Evolutionary conservation across 2,113 vertebrate genomes (phyloP).

Genomic region (Cisticola juncidis): DNA sequence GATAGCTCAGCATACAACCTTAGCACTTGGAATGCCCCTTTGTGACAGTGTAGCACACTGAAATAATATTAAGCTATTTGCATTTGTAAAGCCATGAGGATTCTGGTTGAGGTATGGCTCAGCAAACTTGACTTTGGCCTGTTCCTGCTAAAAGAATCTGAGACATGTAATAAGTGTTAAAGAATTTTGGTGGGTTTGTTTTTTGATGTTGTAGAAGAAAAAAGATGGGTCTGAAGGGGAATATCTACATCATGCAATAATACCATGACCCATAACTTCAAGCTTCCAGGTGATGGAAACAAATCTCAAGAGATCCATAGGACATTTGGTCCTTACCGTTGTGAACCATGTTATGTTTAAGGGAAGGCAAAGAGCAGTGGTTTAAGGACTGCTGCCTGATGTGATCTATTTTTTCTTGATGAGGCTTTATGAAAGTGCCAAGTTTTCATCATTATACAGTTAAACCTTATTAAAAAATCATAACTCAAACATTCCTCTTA

Average conservation of each 20-base stretch:
- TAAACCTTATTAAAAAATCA: neutral
- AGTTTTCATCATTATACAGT: neutral
- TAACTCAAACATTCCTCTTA: neutral
- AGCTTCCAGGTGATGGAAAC: neutral
- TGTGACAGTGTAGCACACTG: neutral
- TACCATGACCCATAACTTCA: neutral
- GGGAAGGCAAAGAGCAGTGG: neutral
- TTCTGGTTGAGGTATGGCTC: neutral
- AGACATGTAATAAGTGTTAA: neutral
- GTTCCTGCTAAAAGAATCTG: neutral
- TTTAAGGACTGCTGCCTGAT: neutral
- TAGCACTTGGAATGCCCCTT: conserved; percentile 64
- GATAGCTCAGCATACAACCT: conserved; percentile 57
- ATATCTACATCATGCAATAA: neutral
- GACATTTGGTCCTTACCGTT: neutral
- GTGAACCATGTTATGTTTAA: neutral
- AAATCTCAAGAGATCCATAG: neutral
- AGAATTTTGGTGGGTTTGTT: neutral
- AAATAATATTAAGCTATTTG: conserved; percentile 20
- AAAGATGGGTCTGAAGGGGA: neutral
- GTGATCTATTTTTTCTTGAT: neutral
- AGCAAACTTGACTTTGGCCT: conserved; percentile 1
- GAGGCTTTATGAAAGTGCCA: neutral
- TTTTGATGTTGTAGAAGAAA: neutral
- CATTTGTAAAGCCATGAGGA: neutral